Evolutionary conservation across 2,888 invertebrate species (phyloP), one percentile per base, ranked within the genome.

Genomic region (Neocrepidodera transversa): DNA sequence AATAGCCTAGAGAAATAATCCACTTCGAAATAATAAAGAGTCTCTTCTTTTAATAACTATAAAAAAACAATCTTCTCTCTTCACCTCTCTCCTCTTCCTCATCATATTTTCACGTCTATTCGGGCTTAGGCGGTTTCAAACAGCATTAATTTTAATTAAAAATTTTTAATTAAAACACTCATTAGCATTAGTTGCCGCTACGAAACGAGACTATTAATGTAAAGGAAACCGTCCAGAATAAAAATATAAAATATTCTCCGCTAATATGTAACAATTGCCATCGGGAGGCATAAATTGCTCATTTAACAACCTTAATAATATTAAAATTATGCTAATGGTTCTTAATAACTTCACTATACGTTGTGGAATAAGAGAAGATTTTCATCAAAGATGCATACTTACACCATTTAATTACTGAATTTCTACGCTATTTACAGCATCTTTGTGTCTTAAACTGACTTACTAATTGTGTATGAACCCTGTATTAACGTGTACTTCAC

Each of bases 261-360:
- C 56, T 56, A 56, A 56, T 56, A 56, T 49, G 56, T 42, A 56
- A 49, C 49, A 56, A 56, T 50, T 42, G 43, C 56, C 49, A 58
- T 58, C 58, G 14, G 42, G 43, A 51, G 14, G 35, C 30, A 52
- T 58, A 58, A 58, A 58, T 52, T 52, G 38, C 47, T 16, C 48
- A 18, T 48, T 48, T 18, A 43, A 43, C 43, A 43, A 43, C 43
- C 26, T 43, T 32, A 48, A 48, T 35, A 48, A 48, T 35, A 48
- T 48, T 48, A 48, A 48, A 48, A 32, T 48, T 48, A 48, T 48
- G 30, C 48, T 48, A 48, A 48, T 48, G 17, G 35, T 18, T 18
- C 48, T 48, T 32, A 48, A 48, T 47, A 47, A 13, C 47, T 30
- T 23, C 47, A 23, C 47, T 47, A 47, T 32, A 35, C 18, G 30